phyloP scores from a whole-genome alignment of 2,113 vertebrate species.

The Forbesichthys papilliferus region DNA sequence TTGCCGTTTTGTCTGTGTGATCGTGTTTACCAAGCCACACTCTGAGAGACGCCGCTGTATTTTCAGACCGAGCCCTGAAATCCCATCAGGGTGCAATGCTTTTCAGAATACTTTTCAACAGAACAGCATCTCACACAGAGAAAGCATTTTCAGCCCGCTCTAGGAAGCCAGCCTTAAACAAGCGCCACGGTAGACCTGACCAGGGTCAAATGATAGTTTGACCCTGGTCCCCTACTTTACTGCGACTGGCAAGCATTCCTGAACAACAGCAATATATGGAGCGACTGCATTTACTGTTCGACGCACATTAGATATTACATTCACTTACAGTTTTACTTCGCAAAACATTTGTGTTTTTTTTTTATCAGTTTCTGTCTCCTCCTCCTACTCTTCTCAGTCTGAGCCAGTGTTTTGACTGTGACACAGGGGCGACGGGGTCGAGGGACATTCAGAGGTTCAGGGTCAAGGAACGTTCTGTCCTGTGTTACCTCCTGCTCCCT shows the following conservation, averaged over 20 bases:
- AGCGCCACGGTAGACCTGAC: constrained; percentile 34
- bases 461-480: constrained; percentile 37
- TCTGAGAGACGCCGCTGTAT: background rate
- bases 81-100: too few species aligned
- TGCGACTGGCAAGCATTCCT: too few species aligned
- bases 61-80: too few species aligned
- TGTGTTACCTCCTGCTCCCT: constrained; percentile 7
- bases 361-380: background rate
- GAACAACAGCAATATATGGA: too few species aligned
- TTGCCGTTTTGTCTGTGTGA: constrained; percentile 29
- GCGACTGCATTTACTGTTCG: too few species aligned
- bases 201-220: background rate
- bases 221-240: too few species aligned
- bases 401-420: background rate
- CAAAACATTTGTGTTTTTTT: background rate
- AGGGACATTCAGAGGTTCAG: constrained; percentile 7
- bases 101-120: too few species aligned
- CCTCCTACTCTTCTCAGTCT: background rate
- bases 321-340: background rate
- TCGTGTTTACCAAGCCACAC: constrained; percentile 54
- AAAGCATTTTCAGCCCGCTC: constrained; percentile 49
- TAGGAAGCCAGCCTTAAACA: constrained; percentile 17
- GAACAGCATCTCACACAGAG: constrained; percentile 40
- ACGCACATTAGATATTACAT: background rate
- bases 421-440: constrained; percentile 1